These are phyloP conservation scores for Loris lydekkerianus DNA, from an alignment of 2,797 vertebrate genomes.

Conservation along the genomic window DNA sequence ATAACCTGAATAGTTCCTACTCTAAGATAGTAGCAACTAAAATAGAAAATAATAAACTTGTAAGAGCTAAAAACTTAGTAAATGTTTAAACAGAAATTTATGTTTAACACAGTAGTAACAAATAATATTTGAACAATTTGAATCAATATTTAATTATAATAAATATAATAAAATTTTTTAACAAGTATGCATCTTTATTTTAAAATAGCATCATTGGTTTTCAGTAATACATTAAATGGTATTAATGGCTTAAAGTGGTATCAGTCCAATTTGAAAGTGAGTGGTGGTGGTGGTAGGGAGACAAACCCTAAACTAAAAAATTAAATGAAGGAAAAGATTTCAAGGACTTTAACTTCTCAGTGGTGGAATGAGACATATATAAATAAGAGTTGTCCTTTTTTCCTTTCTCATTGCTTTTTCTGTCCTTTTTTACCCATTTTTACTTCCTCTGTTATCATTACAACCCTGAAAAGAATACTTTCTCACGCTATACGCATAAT, in stretches of 20 bases:
- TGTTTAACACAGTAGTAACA: constrained; percentile 13
- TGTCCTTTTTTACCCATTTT: background rate
- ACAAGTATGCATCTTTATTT: background rate
- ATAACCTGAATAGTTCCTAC: background rate
- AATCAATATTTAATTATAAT: constrained; percentile 28
- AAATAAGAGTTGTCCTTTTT: background rate
- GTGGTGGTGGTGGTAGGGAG: background rate
- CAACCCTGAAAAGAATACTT: background rate
- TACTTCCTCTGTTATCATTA: background rate
- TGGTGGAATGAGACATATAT: background rate
- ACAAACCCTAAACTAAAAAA: background rate
- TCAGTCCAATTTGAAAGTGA: background rate
- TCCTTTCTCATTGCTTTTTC: background rate
- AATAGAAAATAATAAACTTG: constrained; percentile 54
- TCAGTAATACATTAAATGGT: background rate
- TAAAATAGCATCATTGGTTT: constrained; percentile 28
- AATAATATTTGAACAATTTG: constrained; percentile 68
- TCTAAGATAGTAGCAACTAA: constrained; percentile 19
- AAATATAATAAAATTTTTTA: background rate
- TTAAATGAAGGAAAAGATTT: background rate
- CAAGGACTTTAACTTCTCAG: background rate
- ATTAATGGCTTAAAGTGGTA: constrained; percentile 1
- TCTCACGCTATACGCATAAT: background rate
- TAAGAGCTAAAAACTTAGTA: background rate
- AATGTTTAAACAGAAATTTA: constrained; percentile 57